phyloP scores from a whole-genome alignment of 2,888 invertebrate genomes.

The Nymphalis polychloros region DNA sequence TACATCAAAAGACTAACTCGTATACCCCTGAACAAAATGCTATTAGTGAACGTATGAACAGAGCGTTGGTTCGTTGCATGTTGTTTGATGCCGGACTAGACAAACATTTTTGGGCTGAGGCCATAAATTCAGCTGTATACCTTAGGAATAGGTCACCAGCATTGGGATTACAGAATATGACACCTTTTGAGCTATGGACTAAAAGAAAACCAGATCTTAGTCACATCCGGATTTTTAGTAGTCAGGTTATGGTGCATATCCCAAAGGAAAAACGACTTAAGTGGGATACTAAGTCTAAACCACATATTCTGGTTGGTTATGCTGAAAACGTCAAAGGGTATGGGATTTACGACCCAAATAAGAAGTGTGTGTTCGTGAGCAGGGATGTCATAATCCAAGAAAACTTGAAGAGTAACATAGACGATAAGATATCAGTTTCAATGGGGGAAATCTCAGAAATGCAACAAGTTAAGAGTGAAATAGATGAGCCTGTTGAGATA shows the following conservation, averaged over 20 bases:
- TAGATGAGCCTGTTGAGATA: background rate
- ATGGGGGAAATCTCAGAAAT: background rate
- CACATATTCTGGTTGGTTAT: background rate
- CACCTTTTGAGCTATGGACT: background rate
- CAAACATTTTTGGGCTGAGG: conserved; percentile 4
- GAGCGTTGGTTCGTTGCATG: conserved; percentile 8
- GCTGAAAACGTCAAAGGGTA: conserved; percentile 7
- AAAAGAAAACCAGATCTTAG: background rate
- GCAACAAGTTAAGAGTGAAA: background rate
- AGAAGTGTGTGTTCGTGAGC: background rate
- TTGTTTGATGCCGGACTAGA: conserved; percentile 11
- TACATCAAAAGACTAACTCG: conserved; percentile 11
- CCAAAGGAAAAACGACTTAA: background rate
- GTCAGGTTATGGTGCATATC: background rate
- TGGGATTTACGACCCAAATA: background rate
- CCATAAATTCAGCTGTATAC: conserved; percentile 2
- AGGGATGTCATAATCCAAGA: background rate
- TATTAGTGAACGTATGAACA: conserved; percentile 8
- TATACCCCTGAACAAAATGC: conserved; percentile 22
- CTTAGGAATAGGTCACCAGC: conserved; percentile 4
- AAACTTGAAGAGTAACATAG: background rate
- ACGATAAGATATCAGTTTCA: background rate
- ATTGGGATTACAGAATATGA: background rate
- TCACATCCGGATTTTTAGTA: background rate
- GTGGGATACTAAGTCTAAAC: background rate